These are phyloP conservation scores for Tachina grossa DNA, from an alignment of 2,888 invertebrate genomes.

Conservation along the genomic window DNA sequence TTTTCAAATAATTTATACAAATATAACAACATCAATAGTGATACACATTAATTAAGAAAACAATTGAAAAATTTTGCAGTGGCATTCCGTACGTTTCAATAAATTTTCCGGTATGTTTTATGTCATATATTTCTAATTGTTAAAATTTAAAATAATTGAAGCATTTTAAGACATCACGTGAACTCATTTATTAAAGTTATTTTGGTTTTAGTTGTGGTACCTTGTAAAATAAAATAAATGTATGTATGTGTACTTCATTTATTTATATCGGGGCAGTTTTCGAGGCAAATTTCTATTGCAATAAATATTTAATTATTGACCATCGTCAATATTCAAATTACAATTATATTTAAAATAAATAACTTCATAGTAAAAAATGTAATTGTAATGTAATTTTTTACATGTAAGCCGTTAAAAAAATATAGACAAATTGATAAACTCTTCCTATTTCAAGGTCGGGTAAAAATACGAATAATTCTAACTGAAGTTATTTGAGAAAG, in stretches of 20 bases:
- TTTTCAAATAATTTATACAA: slow-evolving; percentile 19
- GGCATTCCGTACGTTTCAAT: background rate
- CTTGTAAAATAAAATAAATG: background rate
- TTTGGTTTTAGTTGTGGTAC: background rate
- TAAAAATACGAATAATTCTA: too few relatives aligned
- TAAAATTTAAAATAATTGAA: slow-evolving; percentile 33
- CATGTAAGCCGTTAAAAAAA: too few relatives aligned
- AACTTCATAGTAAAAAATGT: too few relatives aligned
- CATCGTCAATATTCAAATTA: too few relatives aligned
- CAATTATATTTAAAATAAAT: too few relatives aligned
- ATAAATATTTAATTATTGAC: too few relatives aligned
- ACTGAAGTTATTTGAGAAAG: too few relatives aligned
- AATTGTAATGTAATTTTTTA: too few relatives aligned
- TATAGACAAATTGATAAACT: too few relatives aligned
- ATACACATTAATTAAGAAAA: slow-evolving; percentile 47
- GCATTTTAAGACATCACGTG: slow-evolving; percentile 24
- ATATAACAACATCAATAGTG: background rate
- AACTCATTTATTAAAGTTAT: background rate
- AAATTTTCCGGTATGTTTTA: background rate
- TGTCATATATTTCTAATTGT: slow-evolving; percentile 31
- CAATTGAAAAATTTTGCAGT: slow-evolving; percentile 39
- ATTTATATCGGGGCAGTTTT: too few relatives aligned
- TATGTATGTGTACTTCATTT: background rate
- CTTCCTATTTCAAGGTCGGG: too few relatives aligned
- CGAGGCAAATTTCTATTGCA: too few relatives aligned